Evolutionary conservation across 1,140 invertebrate species (phyloP).

Genomic region (Lasioglossum baleicum): DNA sequence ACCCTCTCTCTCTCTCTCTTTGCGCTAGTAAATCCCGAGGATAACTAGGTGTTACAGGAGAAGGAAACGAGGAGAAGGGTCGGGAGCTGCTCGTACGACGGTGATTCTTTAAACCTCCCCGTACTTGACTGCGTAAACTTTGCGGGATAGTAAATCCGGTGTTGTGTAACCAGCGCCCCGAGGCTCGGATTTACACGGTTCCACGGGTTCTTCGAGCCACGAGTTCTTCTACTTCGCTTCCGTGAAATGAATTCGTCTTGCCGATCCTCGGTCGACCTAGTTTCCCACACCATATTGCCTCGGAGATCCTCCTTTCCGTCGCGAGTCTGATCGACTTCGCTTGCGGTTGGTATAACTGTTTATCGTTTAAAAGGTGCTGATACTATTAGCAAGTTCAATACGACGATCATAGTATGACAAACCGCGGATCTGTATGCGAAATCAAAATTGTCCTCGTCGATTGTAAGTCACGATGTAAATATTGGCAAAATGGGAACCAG

Average conservation of each 20-base stretch:
- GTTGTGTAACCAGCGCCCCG: conserved; percentile 22
- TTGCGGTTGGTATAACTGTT: too few species aligned
- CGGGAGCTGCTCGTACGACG: conserved; percentile 17
- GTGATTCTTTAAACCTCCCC: conserved; percentile 41
- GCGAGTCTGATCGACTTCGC: too few species aligned
- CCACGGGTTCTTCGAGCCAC: neutral
- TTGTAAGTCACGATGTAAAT: too few species aligned
- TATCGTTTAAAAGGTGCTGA: too few species aligned
- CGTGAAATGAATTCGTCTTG: conserved; percentile 10
- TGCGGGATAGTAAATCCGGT: conserved; percentile 35
- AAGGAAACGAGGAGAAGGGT: conserved; percentile 28
- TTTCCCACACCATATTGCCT: neutral
- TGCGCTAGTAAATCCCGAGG: conserved; percentile 45
- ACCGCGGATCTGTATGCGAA: too few species aligned
- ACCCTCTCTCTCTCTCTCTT: neutral
- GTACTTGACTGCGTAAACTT: conserved; percentile 38
- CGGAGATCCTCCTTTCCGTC: neutral
- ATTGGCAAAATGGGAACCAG: too few species aligned
- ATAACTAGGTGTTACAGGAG: conserved; percentile 36
- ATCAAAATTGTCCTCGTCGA: too few species aligned
- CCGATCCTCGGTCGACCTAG: neutral
- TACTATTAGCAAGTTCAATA: too few species aligned
- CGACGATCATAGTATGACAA: too few species aligned
- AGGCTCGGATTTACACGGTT: conserved; percentile 3
- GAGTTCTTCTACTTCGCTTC: conserved; percentile 10